Conservation (phyloP, 1,140 invertebrate genomes). For the Formica selysi region DNA sequence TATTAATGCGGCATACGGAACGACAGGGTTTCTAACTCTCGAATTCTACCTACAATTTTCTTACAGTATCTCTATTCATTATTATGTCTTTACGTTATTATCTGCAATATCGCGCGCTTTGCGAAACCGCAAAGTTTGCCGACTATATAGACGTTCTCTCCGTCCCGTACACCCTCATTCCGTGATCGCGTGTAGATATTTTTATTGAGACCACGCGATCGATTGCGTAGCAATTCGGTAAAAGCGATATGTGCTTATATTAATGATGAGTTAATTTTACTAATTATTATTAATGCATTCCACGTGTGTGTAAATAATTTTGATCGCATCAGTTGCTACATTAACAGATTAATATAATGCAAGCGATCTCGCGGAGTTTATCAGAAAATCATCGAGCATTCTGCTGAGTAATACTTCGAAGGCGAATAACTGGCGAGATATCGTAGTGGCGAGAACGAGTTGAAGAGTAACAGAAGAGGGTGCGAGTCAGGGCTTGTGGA, state of each 20-base stretch:
- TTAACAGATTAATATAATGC: not conserved
- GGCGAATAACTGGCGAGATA: constrained; percentile 14
- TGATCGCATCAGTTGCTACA: not conserved
- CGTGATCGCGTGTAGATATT: constrained; percentile 47
- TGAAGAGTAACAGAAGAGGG: constrained; percentile 49
- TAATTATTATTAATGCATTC: constrained; percentile 1
- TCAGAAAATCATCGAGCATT: constrained; percentile 30
- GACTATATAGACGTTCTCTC: constrained; percentile 11
- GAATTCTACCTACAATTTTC: constrained; percentile 24
- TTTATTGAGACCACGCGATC: constrained; percentile 23
- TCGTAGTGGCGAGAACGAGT: constrained; percentile 5
- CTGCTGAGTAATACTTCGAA: constrained; percentile 19
- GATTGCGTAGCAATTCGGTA: constrained; percentile 34
- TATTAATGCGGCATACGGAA: not conserved
- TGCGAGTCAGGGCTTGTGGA: constrained; percentile 30
- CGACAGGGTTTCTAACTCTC: not conserved
- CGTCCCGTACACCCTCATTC: constrained; percentile 29
- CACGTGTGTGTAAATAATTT: not conserved
- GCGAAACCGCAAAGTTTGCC: constrained; percentile 56
- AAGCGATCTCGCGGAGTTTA: not conserved
- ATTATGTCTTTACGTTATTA: constrained; percentile 60
- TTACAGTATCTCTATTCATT: constrained; percentile 37
- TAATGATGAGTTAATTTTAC: not conserved
- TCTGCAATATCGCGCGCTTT: constrained; percentile 46
- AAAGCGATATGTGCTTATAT: not conserved